A percentile compares a stretch with the other conserved stretches of the same genome.
These are phyloP conservation scores for Motacilla alba DNA, from an alignment of 2,113 vertebrate genomes.

Conservation along the genomic window DNA sequence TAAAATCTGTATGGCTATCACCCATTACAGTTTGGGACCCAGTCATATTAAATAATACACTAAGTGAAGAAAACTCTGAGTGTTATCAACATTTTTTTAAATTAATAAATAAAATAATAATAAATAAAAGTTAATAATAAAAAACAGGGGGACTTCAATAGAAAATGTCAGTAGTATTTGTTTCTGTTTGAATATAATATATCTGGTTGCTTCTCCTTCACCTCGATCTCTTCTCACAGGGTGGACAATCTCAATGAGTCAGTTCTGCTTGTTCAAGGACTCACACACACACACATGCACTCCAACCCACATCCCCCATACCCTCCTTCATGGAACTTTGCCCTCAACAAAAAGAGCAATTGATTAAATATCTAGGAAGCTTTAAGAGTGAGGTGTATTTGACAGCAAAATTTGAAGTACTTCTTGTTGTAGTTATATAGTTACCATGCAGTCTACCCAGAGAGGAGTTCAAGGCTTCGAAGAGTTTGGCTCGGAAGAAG, in stretches of 20 bases:
- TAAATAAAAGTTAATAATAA: not conserved
- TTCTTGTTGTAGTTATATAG: not conserved
- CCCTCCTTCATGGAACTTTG: not conserved
- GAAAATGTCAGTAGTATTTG: not conserved
- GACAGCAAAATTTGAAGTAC: not conserved
- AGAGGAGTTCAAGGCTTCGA: not conserved
- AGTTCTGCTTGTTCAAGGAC: not conserved
- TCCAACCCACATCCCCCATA: too few species aligned
- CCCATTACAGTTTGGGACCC: not conserved
- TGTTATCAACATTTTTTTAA: not conserved
- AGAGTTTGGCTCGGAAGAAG: not conserved
- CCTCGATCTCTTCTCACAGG: not conserved
- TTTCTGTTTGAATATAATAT: not conserved
- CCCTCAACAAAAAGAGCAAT: not conserved
- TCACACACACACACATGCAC: too few species aligned
- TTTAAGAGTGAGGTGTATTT: not conserved
- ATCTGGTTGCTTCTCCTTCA: not conserved
- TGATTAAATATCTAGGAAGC: not conserved
- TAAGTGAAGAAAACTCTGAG: not conserved
- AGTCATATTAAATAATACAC: not conserved
- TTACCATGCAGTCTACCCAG: accelerated
- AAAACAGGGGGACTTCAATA: not conserved
- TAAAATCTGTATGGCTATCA: not conserved
- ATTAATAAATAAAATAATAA: too few species aligned
- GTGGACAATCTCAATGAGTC: not conserved